A percentile compares a stretch with the other conserved stretches of the same genome.
Evolutionary conservation across 2,888 invertebrate genomes (phyloP).

Genomic region (Agrotis ipsilon): DNA sequence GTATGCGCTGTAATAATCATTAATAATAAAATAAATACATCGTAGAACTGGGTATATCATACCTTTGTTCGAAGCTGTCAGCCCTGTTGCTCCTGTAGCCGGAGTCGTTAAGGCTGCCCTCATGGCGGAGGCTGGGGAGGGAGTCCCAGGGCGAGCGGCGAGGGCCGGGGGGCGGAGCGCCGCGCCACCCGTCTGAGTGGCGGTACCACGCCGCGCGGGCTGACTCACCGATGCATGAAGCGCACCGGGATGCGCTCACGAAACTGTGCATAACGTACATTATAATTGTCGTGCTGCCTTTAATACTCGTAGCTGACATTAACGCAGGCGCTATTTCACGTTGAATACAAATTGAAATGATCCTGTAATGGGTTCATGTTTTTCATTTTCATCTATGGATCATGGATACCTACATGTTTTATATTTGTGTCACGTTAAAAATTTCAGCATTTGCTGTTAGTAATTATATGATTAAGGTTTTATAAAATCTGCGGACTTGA

Average conservation of each 20-base stretch:
- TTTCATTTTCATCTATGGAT: neutral
- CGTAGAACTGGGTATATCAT: conserved; percentile 64
- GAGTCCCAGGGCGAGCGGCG: conserved; percentile 97
- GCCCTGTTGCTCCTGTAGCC: conserved; percentile 96
- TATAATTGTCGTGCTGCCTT: conserved; percentile 53
- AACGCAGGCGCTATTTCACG: conserved; percentile 24
- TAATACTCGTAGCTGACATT: conserved; percentile 47
- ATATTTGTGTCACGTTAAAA: neutral
- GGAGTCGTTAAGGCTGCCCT: conserved; percentile 96
- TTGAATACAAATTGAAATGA: conserved; percentile 35
- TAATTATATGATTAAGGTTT: neutral
- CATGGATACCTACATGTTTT: neutral
- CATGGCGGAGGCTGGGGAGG: conserved; percentile 95
- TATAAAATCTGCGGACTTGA: neutral
- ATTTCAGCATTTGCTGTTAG: neutral
- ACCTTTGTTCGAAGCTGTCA: conserved; percentile 97
- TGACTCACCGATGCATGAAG: conserved; percentile 97
- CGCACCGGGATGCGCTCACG: conserved; percentile 93
- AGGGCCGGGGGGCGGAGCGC: conserved; percentile 90
- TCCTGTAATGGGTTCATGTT: conserved; percentile 15
- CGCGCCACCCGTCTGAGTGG: conserved; percentile 96
- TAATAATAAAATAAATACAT: neutral
- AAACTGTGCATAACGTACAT: conserved; percentile 78
- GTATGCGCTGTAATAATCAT: conserved; percentile 5
- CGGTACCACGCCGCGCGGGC: conserved; percentile 97